These are phyloP conservation scores for Cybosia mesomella DNA, from an alignment of 2,888 invertebrate genomes.

Conservation along the genomic window DNA sequence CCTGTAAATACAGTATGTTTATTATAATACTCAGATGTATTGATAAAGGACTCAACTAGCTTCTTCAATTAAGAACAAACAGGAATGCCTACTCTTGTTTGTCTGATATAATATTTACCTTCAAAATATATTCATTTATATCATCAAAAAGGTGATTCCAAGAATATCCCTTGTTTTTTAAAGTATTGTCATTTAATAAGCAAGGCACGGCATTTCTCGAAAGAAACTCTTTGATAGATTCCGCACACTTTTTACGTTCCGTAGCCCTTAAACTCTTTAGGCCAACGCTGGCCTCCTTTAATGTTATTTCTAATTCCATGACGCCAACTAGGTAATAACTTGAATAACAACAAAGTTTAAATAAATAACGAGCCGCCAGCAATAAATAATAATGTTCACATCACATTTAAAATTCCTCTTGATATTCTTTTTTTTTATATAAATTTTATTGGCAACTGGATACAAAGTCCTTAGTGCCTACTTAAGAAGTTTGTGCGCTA, in stretches of 20 bases:
- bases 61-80: neutral
- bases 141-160: constrained; percentile 81
- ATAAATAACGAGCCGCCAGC: neutral
- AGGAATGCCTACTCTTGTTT: neutral
- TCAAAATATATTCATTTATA: constrained; percentile 77
- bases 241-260: constrained; percentile 82
- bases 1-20: constrained; percentile 62
- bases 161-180: constrained; percentile 68
- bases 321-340: neutral
- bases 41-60: neutral
- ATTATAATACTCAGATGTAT: neutral
- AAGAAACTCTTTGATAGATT: constrained; percentile 75
- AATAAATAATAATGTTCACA: neutral
- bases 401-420: too few relatives aligned
- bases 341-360: neutral
- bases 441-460: too few relatives aligned
- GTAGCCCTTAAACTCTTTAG: constrained; percentile 73
- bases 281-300: constrained; percentile 70
- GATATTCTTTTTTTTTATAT: too few relatives aligned
- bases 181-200: constrained; percentile 72
- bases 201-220: constrained; percentile 73
- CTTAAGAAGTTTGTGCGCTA: too few relatives aligned
- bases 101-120: constrained; percentile 57
- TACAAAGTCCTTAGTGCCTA: too few relatives aligned
- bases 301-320: constrained; percentile 74